Evolutionary conservation across 2,113 vertebrate species (phyloP).

Genomic region (Scomber colias): DNA sequence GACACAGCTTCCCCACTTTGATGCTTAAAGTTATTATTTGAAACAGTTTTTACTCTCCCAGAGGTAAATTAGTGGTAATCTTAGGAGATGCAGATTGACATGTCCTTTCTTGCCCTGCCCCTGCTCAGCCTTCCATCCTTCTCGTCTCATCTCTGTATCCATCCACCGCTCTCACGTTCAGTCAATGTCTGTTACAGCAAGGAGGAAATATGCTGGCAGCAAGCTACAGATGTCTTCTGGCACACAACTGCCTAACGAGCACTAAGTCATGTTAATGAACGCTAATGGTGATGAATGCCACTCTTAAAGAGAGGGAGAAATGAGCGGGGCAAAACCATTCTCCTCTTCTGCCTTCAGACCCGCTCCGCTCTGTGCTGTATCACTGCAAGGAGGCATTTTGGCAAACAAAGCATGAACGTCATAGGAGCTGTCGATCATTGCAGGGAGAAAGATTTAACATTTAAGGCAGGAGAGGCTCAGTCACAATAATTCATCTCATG

Average conservation of each 20-base stretch:
- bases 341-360: slow-evolving; percentile 21
- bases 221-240: slow-evolving; percentile 63
- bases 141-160: slow-evolving; percentile 5
- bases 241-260: slow-evolving; percentile 53
- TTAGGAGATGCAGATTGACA: slow-evolving; percentile 10
- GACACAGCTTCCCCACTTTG: neutral
- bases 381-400: slow-evolving; percentile 3
- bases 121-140: slow-evolving; percentile 11
- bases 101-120: neutral
- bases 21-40: neutral
- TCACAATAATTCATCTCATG: slow-evolving; percentile 20
- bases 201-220: slow-evolving; percentile 25
- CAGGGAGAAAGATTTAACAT: neutral
- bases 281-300: slow-evolving; percentile 74
- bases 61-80: slow-evolving; percentile 2
- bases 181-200: slow-evolving; percentile 31
- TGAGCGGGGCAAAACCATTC: slow-evolving; percentile 39
- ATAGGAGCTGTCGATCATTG: slow-evolving; percentile 41
- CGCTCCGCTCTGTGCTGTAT: neutral
- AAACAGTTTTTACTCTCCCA: neutral
- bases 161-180: slow-evolving; percentile 17
- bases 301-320: slow-evolving; percentile 48
- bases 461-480: slow-evolving; percentile 1
- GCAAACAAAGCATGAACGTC: slow-evolving; percentile 19
- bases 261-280: slow-evolving; percentile 74